These are phyloP conservation scores for Erpobdella octoculata DNA, from an alignment of 2,888 invertebrate species.

Conservation along the genomic window DNA sequence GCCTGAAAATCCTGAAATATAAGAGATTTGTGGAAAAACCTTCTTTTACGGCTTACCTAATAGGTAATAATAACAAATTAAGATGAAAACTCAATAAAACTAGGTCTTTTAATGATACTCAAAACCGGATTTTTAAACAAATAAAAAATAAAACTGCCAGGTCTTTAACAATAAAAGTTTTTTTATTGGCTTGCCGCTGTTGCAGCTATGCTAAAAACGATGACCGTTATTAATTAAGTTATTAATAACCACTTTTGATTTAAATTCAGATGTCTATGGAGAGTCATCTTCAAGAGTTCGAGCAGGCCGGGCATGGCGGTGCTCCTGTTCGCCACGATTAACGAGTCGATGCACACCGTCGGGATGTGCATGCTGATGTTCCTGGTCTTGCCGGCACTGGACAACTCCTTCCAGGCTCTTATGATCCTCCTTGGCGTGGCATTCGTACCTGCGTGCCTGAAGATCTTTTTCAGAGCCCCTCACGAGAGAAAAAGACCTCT, in stretches of 20 bases:
- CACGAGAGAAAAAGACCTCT: conserved; percentile 11
- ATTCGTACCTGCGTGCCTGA: conserved; percentile 41
- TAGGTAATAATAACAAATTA: too few species aligned
- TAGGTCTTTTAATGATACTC: too few species aligned
- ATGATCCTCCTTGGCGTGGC: conserved; percentile 45
- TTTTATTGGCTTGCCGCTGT: too few species aligned
- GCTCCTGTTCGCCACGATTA: conserved; percentile 40
- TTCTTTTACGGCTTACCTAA: too few species aligned
- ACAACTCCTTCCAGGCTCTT: conserved; percentile 44
- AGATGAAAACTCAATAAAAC: too few species aligned
- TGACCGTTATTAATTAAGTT: neutral
- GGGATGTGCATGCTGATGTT: conserved; percentile 67
- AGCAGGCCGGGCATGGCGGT: neutral
- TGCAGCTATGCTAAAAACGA: neutral
- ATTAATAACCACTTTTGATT: neutral
- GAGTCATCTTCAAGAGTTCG: conserved; percentile 30
- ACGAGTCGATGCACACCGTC: conserved; percentile 57
- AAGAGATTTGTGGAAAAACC: too few species aligned
- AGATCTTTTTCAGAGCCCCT: conserved; percentile 30
- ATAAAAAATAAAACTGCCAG: too few species aligned
- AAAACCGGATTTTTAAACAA: too few species aligned
- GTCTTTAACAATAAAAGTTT: too few species aligned
- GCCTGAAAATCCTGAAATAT: too few species aligned
- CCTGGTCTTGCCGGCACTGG: conserved; percentile 44
- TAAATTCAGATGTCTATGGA: conserved; percentile 21